Percentiles rank a stretch among this genome's conserved stretches.
Conservation (phyloP, 2,113 vertebrate genomes). For the Callaeas wilsoni region DNA sequence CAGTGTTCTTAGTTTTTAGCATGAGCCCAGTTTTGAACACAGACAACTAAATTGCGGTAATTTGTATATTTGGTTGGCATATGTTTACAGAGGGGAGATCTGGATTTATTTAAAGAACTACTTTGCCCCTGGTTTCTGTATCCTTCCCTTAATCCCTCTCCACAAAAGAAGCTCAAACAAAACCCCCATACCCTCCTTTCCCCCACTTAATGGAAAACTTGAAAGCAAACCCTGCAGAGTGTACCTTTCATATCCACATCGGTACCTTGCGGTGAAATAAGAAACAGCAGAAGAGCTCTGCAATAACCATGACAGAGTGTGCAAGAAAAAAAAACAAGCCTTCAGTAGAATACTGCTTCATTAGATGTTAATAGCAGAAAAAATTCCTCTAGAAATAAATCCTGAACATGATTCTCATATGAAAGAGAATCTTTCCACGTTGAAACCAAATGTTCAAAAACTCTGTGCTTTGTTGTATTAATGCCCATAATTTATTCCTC, state of each 20-base stretch:
- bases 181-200: neutral
- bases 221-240: constrained; percentile 5
- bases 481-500: constrained; percentile 58
- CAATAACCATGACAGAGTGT: neutral
- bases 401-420: constrained; percentile 38
- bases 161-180: constrained; percentile 44
- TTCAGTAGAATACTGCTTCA: constrained; percentile 16
- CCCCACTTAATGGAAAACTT: neutral
- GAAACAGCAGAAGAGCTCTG: constrained; percentile 46
- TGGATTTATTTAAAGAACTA: constrained; percentile 32
- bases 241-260: constrained; percentile 16
- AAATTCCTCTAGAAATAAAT: constrained; percentile 45
- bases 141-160: constrained; percentile 3
- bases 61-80: constrained; percentile 34
- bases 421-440: constrained; percentile 48
- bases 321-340: neutral
- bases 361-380: constrained; percentile 48
- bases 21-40: neutral
- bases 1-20: constrained; percentile 13
- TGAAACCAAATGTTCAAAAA: constrained; percentile 65
- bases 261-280: constrained; percentile 40
- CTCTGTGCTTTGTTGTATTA: constrained; percentile 52
- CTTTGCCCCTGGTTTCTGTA: neutral
- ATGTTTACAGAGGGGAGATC: constrained; percentile 29
- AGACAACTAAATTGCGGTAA: neutral